Evolutionary conservation across 2,797 vertebrate genomes (phyloP).

Genomic region (Ibycter americanus): DNA sequence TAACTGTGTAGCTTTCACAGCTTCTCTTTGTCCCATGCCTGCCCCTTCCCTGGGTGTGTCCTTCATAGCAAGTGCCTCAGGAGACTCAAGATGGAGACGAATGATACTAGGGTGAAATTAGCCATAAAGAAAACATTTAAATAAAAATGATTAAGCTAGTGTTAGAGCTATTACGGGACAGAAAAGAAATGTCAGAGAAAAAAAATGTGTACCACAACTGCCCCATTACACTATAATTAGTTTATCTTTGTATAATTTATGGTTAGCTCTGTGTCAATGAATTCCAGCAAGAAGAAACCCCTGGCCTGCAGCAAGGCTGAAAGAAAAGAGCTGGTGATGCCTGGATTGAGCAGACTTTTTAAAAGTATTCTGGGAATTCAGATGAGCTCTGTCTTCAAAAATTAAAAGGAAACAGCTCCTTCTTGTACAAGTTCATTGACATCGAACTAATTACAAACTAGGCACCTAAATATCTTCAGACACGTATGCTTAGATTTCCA

Average conservation of each 20-base stretch:
- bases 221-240: slow-evolving; percentile 69
- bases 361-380: neutral
- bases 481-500: neutral
- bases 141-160: slow-evolving; percentile 64
- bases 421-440: neutral
- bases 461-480: neutral
- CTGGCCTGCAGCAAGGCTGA: neutral
- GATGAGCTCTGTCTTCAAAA: neutral
- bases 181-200: slow-evolving; percentile 68
- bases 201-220: slow-evolving; percentile 57
- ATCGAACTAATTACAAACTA: neutral
- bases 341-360: neutral
- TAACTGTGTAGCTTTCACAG: neutral
- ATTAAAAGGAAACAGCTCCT: neutral
- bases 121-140: slow-evolving; percentile 65
- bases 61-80: neutral
- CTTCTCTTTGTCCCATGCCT: neutral
- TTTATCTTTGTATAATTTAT: slow-evolving; percentile 70
- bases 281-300: slow-evolving; percentile 36
- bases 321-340: neutral
- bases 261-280: slow-evolving; percentile 20
- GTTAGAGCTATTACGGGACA: slow-evolving; percentile 61
- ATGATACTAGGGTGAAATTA: slow-evolving; percentile 66
- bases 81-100: slow-evolving; percentile 7
- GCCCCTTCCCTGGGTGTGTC: neutral